These are phyloP conservation scores for Limenitis camilla DNA, from an alignment of 2,888 invertebrate species.

Conservation along the genomic window DNA sequence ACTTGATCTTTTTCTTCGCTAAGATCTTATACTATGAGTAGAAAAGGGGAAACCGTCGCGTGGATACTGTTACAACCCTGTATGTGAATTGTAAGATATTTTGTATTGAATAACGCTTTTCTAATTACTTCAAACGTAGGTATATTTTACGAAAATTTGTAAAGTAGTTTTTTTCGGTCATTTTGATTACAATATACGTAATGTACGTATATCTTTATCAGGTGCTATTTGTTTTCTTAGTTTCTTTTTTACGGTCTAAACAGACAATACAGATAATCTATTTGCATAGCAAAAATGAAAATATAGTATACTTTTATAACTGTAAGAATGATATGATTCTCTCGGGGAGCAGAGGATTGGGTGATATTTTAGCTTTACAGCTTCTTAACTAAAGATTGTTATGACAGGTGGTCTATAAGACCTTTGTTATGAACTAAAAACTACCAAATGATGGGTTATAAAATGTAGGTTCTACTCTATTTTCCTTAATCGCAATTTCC, in stretches of 20 bases:
- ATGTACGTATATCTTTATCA: conserved; percentile 24
- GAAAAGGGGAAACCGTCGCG: conserved; percentile 5
- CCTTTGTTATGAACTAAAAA: conserved; percentile 32
- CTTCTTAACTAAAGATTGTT: conserved; percentile 53
- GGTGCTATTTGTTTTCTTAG: conserved; percentile 33
- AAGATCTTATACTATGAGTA: conserved; percentile 6
- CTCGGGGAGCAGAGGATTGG: conserved; percentile 50
- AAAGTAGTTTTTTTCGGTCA: too few species aligned
- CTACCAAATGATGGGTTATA: too few species aligned
- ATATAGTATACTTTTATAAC: conserved; percentile 41
- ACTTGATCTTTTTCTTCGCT: conserved; percentile 12
- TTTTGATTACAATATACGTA: not conserved
- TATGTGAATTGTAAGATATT: not conserved
- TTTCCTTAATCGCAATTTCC: conserved; percentile 18
- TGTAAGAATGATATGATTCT: conserved; percentile 51
- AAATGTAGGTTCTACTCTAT: too few species aligned
- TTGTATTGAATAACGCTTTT: not conserved
- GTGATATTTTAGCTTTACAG: conserved; percentile 74
- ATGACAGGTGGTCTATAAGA: conserved; percentile 54
- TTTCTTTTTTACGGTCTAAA: conserved; percentile 39
- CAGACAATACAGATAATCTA: conserved; percentile 58
- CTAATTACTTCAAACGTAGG: too few species aligned
- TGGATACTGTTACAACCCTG: conserved; percentile 13
- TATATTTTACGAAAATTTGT: too few species aligned
- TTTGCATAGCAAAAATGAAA: conserved; percentile 62